Conservation (phyloP, 1,140 invertebrate species). For the Drosophila jambulina region DNA sequence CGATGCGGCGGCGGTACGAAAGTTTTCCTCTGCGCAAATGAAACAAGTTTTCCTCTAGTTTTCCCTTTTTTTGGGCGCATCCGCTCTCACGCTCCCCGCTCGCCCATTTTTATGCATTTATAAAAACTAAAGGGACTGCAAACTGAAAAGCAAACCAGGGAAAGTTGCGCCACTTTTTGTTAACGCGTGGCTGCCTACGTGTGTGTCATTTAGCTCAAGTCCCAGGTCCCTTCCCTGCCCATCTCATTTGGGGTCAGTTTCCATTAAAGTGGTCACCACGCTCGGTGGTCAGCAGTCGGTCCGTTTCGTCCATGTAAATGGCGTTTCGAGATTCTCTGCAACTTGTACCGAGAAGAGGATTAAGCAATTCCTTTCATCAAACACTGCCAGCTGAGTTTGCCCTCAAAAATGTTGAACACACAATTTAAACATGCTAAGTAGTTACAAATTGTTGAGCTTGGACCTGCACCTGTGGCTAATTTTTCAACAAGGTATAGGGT, state of each 20-base stretch:
- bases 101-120: constrained; percentile 75
- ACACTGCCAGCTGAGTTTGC: not conserved
- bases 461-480: too few species aligned
- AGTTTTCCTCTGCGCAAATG: constrained; percentile 70
- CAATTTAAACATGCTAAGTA: not conserved
- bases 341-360: constrained; percentile 17
- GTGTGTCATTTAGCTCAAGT: constrained; percentile 43
- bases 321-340: constrained; percentile 4
- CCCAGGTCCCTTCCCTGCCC: constrained; percentile 15
- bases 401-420: too few species aligned
- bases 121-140: constrained; percentile 58
- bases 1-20: constrained; percentile 59
- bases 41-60: constrained; percentile 68
- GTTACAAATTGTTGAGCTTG: not conserved
- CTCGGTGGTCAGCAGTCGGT: constrained; percentile 24
- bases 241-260: constrained; percentile 24
- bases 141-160: constrained; percentile 55
- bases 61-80: constrained; percentile 25
- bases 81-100: constrained; percentile 10
- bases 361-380: constrained; percentile 17
- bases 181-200: constrained; percentile 66
- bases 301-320: constrained; percentile 26
- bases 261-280: constrained; percentile 30
- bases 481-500: not conserved
- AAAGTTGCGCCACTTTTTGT: constrained; percentile 67